These are phyloP conservation scores for Spisula subtruncata DNA, from an alignment of 2,888 invertebrate species.

Conservation along the genomic window DNA sequence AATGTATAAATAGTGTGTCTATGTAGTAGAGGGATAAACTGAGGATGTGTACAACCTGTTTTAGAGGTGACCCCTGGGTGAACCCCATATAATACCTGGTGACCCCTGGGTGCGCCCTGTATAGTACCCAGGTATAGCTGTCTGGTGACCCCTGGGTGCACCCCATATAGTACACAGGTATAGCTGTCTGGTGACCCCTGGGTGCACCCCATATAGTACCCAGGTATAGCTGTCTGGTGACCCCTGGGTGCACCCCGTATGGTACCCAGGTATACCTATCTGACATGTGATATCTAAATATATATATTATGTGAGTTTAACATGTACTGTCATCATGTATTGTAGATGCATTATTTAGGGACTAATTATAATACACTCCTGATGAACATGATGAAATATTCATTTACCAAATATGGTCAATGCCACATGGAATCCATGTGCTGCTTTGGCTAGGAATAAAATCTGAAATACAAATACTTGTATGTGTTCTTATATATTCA, in stretches of 20 bases:
- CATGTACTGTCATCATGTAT: constrained; percentile 17
- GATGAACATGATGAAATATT: constrained; percentile 30
- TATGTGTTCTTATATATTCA: neutral
- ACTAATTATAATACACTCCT: constrained; percentile 22
- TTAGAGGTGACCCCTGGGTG: neutral
- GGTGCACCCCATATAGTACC: too few relatives aligned
- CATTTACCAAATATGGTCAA: constrained; percentile 46
- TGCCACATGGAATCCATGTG: constrained; percentile 30
- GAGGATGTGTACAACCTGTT: neutral
- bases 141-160: neutral
- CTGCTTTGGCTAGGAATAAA: constrained; percentile 37
- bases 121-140: too few relatives aligned
- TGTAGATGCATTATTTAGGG: constrained; percentile 22
- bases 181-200: neutral
- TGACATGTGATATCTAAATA: constrained; percentile 16
- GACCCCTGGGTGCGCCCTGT: too few relatives aligned
- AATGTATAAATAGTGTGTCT: too few relatives aligned
- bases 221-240: too few relatives aligned
- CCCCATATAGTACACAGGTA: neutral
- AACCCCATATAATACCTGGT: neutral
- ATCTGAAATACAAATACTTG: constrained; percentile 31
- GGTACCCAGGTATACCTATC: neutral
- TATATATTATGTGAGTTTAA: constrained; percentile 25
- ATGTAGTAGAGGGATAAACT: too few relatives aligned
- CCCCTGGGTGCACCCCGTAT: too few relatives aligned